phyloP scores from a whole-genome alignment of 2,888 invertebrate genomes.

The Diploptera punctata region DNA sequence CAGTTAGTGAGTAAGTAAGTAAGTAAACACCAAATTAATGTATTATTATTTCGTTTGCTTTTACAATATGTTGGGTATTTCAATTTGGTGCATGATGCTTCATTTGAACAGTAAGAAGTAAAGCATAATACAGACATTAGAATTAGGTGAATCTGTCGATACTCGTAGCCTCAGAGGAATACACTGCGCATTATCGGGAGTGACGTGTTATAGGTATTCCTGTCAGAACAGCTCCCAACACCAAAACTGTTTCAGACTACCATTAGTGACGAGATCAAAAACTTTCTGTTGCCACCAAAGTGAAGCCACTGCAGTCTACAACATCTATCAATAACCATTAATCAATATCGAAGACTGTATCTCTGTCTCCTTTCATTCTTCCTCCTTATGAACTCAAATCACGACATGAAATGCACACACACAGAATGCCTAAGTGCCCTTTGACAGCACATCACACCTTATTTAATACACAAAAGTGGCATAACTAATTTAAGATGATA shows the following conservation, averaged over 20 bases:
- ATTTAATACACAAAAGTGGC: no score
- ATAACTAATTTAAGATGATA: no score
- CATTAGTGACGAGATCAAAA: constrained; percentile 4
- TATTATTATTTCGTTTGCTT: no score
- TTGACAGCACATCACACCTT: background rate
- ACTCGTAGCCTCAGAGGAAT: no score
- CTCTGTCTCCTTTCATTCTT: background rate
- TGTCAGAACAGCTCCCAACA: constrained; percentile 8
- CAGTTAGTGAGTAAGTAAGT: no score
- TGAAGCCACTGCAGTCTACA: background rate
- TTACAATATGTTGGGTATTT: no score
- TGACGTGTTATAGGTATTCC: constrained; percentile 11
- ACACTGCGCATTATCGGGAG: background rate
- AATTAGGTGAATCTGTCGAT: background rate
- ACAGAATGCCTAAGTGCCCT: background rate
- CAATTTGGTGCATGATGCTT: no score
- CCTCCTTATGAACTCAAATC: background rate
- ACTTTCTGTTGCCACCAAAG: constrained; percentile 17
- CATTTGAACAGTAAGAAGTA: no score
- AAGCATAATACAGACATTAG: no score
- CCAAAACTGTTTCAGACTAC: constrained; percentile 6
- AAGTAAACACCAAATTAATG: no score
- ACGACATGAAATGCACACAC: background rate
- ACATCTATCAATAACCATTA: constrained; percentile 40
- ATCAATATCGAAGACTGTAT: constrained; percentile 36